These are phyloP conservation scores for Takifugu ocellatus DNA, from an alignment of 2,797 vertebrate species.

Conservation along the genomic window DNA sequence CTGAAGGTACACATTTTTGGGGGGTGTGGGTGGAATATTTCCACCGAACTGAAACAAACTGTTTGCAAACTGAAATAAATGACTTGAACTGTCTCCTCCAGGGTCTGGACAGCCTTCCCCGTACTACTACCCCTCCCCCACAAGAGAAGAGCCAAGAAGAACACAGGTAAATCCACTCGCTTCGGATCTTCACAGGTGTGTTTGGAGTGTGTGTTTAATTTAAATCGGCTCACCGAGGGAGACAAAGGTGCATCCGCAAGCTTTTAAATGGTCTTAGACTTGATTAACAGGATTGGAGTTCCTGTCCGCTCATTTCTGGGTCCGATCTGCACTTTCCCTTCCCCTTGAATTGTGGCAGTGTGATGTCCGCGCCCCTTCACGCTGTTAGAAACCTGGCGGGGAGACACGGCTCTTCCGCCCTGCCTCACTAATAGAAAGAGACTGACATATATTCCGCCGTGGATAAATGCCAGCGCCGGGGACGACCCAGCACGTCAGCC, in stretches of 20 bases:
- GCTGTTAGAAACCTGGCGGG: constrained; percentile 29
- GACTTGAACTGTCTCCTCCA: constrained; percentile 49
- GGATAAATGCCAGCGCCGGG: constrained; percentile 46
- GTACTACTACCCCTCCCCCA: constrained; percentile 93
- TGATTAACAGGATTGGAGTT: background rate
- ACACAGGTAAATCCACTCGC: constrained; percentile 82
- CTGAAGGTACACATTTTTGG: constrained; percentile 48
- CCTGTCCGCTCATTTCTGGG: background rate
- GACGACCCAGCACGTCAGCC: constrained; percentile 54
- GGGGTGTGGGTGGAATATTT: constrained; percentile 21
- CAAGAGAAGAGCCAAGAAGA: constrained; percentile 89
- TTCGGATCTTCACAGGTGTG: background rate
- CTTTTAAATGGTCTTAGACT: no score
- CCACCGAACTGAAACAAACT: constrained; percentile 23
- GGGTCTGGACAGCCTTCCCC: constrained; percentile 92
- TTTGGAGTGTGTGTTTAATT: background rate
- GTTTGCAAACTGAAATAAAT: constrained; percentile 15
- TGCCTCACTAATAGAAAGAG: constrained; percentile 55
- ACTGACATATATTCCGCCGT: constrained; percentile 49
- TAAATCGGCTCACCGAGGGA: no score
- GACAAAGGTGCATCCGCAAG: no score
- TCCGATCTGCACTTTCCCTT: background rate
- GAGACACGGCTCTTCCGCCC: constrained; percentile 32
- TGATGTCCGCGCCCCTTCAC: constrained; percentile 17
- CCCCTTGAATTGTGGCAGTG: constrained; percentile 8